Evolutionary conservation across 1,140 invertebrate genomes (phyloP).

Genomic region (Papilio glaucus): DNA sequence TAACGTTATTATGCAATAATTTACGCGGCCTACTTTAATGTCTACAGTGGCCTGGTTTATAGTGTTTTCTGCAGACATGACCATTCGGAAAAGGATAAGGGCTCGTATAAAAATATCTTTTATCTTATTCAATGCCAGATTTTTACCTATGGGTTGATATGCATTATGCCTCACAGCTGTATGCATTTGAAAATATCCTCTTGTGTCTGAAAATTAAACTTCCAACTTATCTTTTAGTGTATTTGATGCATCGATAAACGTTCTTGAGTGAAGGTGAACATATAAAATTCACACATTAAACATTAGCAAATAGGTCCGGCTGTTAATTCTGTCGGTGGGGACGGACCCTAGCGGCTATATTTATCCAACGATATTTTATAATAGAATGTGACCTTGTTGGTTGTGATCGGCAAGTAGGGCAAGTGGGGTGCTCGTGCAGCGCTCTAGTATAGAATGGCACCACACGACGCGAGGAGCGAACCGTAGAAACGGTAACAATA

Average conservation of each 20-base stretch:
- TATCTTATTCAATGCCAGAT: not conserved
- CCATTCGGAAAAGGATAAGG: not conserved
- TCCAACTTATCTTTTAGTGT: not conserved
- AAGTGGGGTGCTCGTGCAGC: constrained; percentile 43
- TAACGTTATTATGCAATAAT: constrained; percentile 20
- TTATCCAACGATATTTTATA: constrained; percentile 52
- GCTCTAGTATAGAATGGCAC: constrained; percentile 6
- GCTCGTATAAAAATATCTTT: not conserved
- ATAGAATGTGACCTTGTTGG: constrained; percentile 54
- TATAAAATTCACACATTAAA: constrained; percentile 27
- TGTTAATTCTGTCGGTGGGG: constrained; percentile 30
- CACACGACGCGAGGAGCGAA: constrained; percentile 20
- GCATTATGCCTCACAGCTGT: not conserved
- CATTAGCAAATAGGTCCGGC: constrained; percentile 25
- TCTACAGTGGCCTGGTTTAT: not conserved
- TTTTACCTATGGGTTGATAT: not conserved
- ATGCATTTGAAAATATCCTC: not conserved
- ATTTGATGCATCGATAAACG: not conserved
- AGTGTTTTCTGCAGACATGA: not conserved
- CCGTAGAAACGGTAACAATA: constrained; percentile 42
- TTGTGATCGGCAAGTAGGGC: constrained; percentile 54
- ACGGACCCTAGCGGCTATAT: constrained; percentile 41
- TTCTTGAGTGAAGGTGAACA: constrained; percentile 16
- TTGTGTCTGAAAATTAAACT: not conserved
- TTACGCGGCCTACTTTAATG: constrained; percentile 18